These are phyloP conservation scores for Muschampia staudingeri DNA, from an alignment of 2,888 invertebrate species.

Conservation along the genomic window DNA sequence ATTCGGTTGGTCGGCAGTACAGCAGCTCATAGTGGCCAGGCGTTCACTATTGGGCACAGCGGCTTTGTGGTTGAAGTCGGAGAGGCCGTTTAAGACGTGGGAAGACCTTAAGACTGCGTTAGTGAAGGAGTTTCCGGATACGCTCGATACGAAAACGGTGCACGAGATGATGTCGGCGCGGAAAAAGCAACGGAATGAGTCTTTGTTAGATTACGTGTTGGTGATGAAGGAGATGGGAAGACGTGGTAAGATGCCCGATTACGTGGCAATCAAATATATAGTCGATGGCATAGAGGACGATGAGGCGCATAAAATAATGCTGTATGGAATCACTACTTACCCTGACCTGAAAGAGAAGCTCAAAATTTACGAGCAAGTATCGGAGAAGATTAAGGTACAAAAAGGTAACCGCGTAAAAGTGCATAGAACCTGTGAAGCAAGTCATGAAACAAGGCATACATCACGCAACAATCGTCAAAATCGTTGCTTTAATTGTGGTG, in stretches of 20 bases:
- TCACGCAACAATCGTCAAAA: neutral
- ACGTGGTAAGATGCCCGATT: neutral
- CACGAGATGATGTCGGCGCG: neutral
- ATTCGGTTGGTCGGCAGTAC: neutral
- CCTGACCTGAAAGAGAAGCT: neutral
- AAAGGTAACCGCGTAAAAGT: neutral
- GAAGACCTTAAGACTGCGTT: neutral
- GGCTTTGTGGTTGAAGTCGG: neutral
- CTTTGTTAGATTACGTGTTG: neutral
- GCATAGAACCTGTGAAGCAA: neutral
- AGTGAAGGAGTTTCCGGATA: neutral
- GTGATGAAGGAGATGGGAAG: neutral
- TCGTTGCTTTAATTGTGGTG: neutral
- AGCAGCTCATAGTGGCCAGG: neutral
- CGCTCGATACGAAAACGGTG: neutral
- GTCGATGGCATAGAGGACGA: constrained; percentile 1
- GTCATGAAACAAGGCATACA: neutral
- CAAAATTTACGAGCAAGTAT: neutral
- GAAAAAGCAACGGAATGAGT: neutral
- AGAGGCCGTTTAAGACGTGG: neutral
- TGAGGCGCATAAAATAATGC: neutral
- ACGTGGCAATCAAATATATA: neutral
- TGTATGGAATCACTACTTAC: neutral
- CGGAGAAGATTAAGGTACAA: neutral
- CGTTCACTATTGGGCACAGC: neutral